These are phyloP conservation scores for Habropoda laboriosa DNA, from an alignment of 1,140 invertebrate species.

Conservation along the genomic window DNA sequence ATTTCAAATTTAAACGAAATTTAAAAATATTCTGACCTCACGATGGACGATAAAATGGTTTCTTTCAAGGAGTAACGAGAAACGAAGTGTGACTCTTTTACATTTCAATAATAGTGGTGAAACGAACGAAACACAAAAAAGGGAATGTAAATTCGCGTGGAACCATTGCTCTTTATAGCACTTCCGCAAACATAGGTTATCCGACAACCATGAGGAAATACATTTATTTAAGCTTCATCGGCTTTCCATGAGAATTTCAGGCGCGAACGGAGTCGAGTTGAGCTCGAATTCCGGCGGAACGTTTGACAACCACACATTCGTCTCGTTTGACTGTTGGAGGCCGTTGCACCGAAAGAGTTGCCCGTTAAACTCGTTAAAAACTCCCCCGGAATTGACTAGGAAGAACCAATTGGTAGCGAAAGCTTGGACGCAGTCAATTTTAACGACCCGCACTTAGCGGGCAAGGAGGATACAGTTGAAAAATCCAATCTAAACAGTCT, in stretches of 20 bases:
- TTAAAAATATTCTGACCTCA: too few relatives aligned
- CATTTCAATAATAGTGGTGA: too few relatives aligned
- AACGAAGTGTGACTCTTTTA: too few relatives aligned
- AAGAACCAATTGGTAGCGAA: conserved; percentile 20
- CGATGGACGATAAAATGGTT: too few relatives aligned
- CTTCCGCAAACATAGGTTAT: not conserved
- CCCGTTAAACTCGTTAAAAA: conserved; percentile 56
- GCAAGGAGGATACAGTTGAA: not conserved
- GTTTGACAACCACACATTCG: conserved; percentile 32
- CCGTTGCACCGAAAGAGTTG: conserved; percentile 31
- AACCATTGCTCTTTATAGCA: not conserved
- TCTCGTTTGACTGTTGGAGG: conserved; percentile 30
- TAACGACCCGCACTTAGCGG: conserved; percentile 22
- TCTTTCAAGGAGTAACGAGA: too few relatives aligned
- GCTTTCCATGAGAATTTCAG: not conserved
- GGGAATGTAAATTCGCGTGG: not conserved
- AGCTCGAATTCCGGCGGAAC: not conserved
- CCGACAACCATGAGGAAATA: not conserved
- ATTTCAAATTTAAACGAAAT: too few relatives aligned
- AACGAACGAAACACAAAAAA: not conserved
- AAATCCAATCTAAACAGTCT: not conserved
- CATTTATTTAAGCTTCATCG: conserved; percentile 5
- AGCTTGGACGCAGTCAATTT: conserved; percentile 11
- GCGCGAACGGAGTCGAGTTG: not conserved
- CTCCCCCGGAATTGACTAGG: not conserved